A percentile compares a stretch with the other conserved stretches of the same genome.
These are phyloP conservation scores for Drosophila pseudoananassae DNA, from an alignment of 1,140 invertebrate genomes.

Conservation along the genomic window DNA sequence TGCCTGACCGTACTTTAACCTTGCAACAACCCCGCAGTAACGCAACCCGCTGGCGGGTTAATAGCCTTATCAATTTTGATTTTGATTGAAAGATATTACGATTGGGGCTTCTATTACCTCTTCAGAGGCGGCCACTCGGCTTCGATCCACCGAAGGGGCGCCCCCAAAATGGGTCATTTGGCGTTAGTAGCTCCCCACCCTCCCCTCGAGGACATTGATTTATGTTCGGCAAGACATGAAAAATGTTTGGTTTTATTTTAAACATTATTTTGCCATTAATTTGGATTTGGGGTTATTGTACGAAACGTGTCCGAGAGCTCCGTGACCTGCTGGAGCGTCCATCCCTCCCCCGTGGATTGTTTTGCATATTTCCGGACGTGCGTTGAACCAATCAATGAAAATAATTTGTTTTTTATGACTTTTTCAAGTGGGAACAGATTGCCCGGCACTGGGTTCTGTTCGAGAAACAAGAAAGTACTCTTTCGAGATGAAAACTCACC, in stretches of 20 bases:
- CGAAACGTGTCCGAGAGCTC: slow-evolving; percentile 26
- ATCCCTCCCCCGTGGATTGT: neutral
- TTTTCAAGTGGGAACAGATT: slow-evolving; percentile 42
- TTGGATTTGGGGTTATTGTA: slow-evolving; percentile 36
- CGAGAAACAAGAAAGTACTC: neutral
- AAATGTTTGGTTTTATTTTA: slow-evolving; percentile 46
- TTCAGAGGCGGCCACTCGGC: neutral
- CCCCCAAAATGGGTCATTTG: slow-evolving; percentile 22
- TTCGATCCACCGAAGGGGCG: neutral
- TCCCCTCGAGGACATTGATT: slow-evolving; percentile 21
- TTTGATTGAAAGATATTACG: slow-evolving; percentile 20
- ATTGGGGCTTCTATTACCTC: neutral
- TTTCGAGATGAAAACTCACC: slow-evolving; percentile 86
- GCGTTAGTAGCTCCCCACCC: neutral
- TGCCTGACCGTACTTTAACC: slow-evolving; percentile 36
- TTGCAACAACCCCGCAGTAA: slow-evolving; percentile 37
- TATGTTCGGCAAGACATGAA: slow-evolving; percentile 37
- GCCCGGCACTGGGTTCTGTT: slow-evolving; percentile 41
- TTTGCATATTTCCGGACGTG: slow-evolving; percentile 53
- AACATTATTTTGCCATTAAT: slow-evolving; percentile 52
- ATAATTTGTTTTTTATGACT: slow-evolving; percentile 48
- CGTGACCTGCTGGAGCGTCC: neutral
- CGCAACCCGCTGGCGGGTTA: slow-evolving; percentile 28
- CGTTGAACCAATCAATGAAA: slow-evolving; percentile 38
- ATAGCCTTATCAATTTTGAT: slow-evolving; percentile 65